phyloP scores from a whole-genome alignment of 2,888 invertebrate genomes.

The Alloscopus bannaensis region DNA sequence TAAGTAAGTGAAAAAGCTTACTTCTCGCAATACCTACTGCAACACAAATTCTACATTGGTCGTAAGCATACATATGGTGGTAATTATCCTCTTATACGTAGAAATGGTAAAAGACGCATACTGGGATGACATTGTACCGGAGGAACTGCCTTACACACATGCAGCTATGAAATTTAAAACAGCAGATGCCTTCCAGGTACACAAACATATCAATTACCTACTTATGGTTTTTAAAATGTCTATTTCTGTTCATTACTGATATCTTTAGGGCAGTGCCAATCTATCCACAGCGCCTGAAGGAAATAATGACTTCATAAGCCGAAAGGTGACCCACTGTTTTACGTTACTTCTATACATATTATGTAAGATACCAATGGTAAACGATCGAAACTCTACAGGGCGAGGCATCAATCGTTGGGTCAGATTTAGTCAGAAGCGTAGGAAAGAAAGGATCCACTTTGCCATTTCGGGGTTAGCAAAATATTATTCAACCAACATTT shows the following conservation, averaged over 20 bases:
- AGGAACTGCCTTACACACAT: conserved; percentile 91
- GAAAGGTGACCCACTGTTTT: background rate
- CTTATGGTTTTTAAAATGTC: background rate
- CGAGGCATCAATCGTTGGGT: background rate
- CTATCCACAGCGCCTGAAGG: background rate
- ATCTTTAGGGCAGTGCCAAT: conserved; percentile 34
- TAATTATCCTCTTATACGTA: background rate
- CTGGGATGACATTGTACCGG: conserved; percentile 92
- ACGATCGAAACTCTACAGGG: background rate
- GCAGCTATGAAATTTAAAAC: conserved; percentile 84
- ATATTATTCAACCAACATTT: background rate
- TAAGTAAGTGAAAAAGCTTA: too few relatives aligned
- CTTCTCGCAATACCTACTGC: too few relatives aligned
- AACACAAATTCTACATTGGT: too few relatives aligned
- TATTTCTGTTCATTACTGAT: background rate
- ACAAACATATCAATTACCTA: background rate
- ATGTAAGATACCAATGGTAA: background rate
- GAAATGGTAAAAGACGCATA: conserved; percentile 67
- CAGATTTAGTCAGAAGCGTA: background rate
- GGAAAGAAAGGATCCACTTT: background rate
- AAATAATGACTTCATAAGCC: conserved; percentile 3
- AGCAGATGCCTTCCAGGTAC: conserved; percentile 71
- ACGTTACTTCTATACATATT: background rate
- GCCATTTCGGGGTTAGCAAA: background rate
- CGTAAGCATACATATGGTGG: too few relatives aligned